Base-by-base conservation (phyloP, 2,888 invertebrate genomes). In the Emmelina monodactyla region DNA sequence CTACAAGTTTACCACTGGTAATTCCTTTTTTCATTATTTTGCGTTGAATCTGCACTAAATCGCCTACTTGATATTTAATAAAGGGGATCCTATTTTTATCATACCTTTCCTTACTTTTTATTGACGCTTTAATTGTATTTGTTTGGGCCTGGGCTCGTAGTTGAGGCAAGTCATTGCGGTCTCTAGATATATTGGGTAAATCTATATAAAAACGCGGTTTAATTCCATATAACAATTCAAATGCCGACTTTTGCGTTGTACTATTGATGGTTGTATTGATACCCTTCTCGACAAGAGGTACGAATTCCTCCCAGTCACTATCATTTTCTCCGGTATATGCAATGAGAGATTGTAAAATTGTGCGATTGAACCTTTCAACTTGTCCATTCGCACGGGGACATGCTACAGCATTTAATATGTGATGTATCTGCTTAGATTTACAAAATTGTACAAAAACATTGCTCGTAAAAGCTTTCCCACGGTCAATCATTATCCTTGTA, bases 321-420 rank as follows among this genome's bases (percentile, higher is more conserved):
- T 33, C 22, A 12, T 33, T 14, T n/a, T 33, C 25, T 3, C 33
- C 33, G 3, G 22, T n/a, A 13, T 29, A 29, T 11, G 34, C 28
- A 10, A 29, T 14, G 10, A 34, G n/a, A 2, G 34, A 9, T 22
- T 12, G 14, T 15, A 28, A 12, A 14, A 40, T 35, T 3, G 40
- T 37, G 2, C 31, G 37, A 28, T 19, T 19, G 9, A 19, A 19
- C 9, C 19, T 19, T 9, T 19, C 19, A 19, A 19, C 19, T 19
- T 19, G 10, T 4, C 25, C 14, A 11, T 33, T 14, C 10, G 14
- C 10, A 6, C 19, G 19, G 9, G 19, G 19, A 10, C n/a, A 12
- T 14, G 14, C 39, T 37, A 43, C 28, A 34, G 34, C 30, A 38
- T 40, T 39, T 39, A 38, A 46, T 41, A 49, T 38, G 41, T 43